Evolutionary conservation across 2,797 vertebrate genomes (phyloP), one percentile per base, ranked within the genome.

Genomic region (Cephalopachus bancanus): DNA sequence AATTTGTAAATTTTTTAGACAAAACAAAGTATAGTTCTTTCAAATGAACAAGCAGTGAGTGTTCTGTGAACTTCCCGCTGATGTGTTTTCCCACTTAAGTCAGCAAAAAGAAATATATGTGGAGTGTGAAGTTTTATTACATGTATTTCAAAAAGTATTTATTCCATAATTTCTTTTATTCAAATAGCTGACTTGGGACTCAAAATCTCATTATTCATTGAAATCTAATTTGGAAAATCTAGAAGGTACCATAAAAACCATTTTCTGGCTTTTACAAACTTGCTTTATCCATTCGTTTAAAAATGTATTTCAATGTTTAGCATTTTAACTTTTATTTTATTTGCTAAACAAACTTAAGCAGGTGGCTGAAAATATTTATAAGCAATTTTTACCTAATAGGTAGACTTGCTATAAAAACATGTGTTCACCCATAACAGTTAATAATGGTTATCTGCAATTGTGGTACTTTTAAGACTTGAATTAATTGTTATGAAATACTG

Each of bases 1-100:
- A 49, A 62, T 95, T 75, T 96, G 15, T n/a, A 83, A 55, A 85
- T 20, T 81, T 79, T 51, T 83, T 44, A 87, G 78, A 57, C n/a
- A 44, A 67, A 78, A 14, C 5, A 83, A 37, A 11, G 37, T 49
- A 4, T 9, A 53, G 11, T 80, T 85, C 74, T 37, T 30, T 69
- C 28, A 60, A 53, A 71, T 76, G 3, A 15, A 71, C 3, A 87
- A 57, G 10, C 17, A 69, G 20, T 76, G 37, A 90, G 60, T 15
- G 44, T 60, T 85, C 67, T 85, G 17, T 75, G 53, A 76, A 59
- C 28, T 44, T 85, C 17, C 20, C 51, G 37, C 1, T 83, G 17
- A 10, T 26, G 72, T 2, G 6, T 51, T 84, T 51, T 81, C 14
- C 20, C 30, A 7, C 3, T 3, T 44, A 14, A 33, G 28, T 22